These are phyloP conservation scores for Platycheirus albimanus DNA, from an alignment of 2,888 invertebrate genomes.

Conservation along the genomic window DNA sequence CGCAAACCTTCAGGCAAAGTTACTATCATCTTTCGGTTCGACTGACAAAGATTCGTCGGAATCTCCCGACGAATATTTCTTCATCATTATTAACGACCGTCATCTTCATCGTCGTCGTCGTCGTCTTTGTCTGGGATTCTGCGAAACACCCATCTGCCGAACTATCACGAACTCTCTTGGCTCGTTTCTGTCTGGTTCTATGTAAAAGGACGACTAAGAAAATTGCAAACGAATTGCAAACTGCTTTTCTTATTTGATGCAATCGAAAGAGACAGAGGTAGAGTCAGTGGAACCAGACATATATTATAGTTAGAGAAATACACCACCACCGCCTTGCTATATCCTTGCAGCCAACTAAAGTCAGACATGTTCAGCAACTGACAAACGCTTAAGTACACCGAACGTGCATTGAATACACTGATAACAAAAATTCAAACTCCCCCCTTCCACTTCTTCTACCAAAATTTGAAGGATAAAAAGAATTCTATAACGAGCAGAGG, in stretches of 20 bases:
- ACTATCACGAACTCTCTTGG: conserved; percentile 64
- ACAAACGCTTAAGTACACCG: conserved; percentile 71
- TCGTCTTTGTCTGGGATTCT: conserved; percentile 13
- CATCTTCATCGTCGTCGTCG: not conserved
- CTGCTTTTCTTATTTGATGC: conserved; percentile 59
- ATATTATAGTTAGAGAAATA: not conserved
- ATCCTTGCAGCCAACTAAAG: conserved; percentile 40
- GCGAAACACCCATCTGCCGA: conserved; percentile 17
- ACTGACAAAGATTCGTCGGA: conserved; percentile 45
- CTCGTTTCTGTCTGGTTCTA: conserved; percentile 53
- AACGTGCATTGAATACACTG: conserved; percentile 71
- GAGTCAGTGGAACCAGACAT: not conserved
- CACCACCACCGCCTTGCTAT: too few relatives aligned
- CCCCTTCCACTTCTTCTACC: not conserved
- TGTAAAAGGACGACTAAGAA: conserved; percentile 35
- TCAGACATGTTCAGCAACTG: conserved; percentile 64
- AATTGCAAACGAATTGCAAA: conserved; percentile 61
- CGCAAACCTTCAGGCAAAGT: conserved; percentile 65
- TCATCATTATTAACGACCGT: conserved; percentile 57
- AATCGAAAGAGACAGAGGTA: conserved; percentile 31
- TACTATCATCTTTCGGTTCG: conserved; percentile 44
- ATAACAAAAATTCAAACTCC: conserved; percentile 60
- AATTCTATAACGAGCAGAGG: conserved; percentile 52
- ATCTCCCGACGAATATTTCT: conserved; percentile 59
- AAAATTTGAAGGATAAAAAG: not conserved